Base-by-base conservation (phyloP, 2,888 invertebrate genomes). In the Eurytoma californica region DNA sequence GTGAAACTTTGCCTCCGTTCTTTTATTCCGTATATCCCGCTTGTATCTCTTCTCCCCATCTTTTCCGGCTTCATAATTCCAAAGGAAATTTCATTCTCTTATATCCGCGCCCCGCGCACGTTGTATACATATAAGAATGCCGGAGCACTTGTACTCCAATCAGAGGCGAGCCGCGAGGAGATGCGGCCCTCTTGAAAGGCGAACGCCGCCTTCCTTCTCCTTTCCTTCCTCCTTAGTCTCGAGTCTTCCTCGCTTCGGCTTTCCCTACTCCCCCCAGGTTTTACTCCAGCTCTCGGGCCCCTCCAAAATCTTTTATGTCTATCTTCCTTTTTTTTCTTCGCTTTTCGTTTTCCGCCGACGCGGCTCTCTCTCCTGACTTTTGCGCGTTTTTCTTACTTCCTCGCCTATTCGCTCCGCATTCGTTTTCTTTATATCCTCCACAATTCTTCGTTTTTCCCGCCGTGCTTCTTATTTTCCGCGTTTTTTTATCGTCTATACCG, bases 301-400 rank as follows among this genome's bases (percentile, higher is more conserved):
- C 70, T 51, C 80, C 61, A 68, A 79, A 76, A 80, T 76, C 65
- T 58, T 80, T 80, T 80, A 63, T 80, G 72, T 68, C 68, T 72
- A 63, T 76, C 76, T 76, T 68, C 39, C 30, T n/a, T 55, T 57
- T 72, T 61, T 70, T 55, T 58, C 53, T 57, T 20, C 47, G 24
- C 53, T n/a, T 70, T 16, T 53, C 55, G 47, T 28, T 4, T 39
- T 39, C 60, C 67, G 9, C 2, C 63, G 20, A 58, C 74, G 55
- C 0, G 60, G 58, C 49, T 53, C 63, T 61, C 1, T 2, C 70
- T 67, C 79, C 72, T 70, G 79, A 79, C 69, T 75, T 65, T 61
- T 55, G 70, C 75, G 65, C 80, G 77, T 80, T 80, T 80, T 80
- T 80, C 80, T 73, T 69, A 77, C 80, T 77, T 80, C 80, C 73